Base-by-base conservation (phyloP, 2,113 vertebrate species). In the Loxodonta africana region DNA sequence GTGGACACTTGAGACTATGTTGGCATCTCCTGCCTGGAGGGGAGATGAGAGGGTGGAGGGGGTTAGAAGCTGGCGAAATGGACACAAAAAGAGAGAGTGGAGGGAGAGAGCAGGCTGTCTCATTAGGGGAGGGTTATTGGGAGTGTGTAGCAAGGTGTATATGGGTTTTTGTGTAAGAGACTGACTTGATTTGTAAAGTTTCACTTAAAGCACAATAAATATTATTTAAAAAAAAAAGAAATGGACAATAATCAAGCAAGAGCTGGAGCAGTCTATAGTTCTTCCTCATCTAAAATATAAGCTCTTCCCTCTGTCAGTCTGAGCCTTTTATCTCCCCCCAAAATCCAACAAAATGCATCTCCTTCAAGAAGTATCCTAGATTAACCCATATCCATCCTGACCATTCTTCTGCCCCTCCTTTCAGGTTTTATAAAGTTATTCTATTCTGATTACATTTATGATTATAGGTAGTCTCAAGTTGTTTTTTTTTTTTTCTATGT, bases 241-340 rank as follows among this genome's bases (percentile, higher is more conserved):
- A 1, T 12, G 60, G 44, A 33, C 14, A 30, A 82, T 44, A 71
- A 21, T 62, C 60, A 51, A 4, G 46, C 60, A 95, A 37, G 23
- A 83, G 89, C 78, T 80, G 41, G 11, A 97, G 37, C 28, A 82
- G 26, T 93, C 23, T 93, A 65, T 74, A 84, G 20, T 3, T 91
- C 8, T 62, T 91, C 25, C 8, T 96, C 18, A 71, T 88, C 11
- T 48, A 94, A 18, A 94, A 94, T 28, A 76, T 57, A 83, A 93
- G 33, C 8, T 80, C 41, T 88, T 71, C 1, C 33, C 4, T 87
- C 28, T 62, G 77, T 83, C 15, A 86, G 28, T 74, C 94, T 6
- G 73, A 96, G 11, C 26, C 33, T 76, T 26, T 89, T 69, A 57
- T 2, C 11, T 80, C 9, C 3, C 20, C 77, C 37, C 77, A 83